Conservation (phyloP, 2,888 invertebrate genomes). For the Tenthredo amoena region DNA sequence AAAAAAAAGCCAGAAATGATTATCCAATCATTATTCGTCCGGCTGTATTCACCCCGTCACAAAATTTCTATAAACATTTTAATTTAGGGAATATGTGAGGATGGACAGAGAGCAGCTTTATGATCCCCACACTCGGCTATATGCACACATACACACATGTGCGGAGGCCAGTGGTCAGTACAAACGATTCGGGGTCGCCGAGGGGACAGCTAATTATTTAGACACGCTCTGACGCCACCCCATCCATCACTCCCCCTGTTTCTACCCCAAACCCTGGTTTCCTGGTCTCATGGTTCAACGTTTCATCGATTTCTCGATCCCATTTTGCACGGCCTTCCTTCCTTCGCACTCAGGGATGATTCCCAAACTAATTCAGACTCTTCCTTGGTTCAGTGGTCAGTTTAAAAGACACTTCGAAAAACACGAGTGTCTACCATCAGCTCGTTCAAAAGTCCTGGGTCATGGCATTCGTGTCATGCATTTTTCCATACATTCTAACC, state of each 20-base stretch:
- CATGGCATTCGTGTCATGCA: neutral
- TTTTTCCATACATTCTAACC: neutral
- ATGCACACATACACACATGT: neutral
- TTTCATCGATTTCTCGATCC: slow-evolving; percentile 36
- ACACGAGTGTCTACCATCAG: neutral
- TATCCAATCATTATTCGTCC: neutral
- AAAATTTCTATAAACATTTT: neutral
- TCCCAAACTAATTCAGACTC: neutral
- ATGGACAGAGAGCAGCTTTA: neutral
- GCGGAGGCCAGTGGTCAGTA: slow-evolving; percentile 66
- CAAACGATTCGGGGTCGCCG: slow-evolving; percentile 75
- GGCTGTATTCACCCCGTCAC: neutral
- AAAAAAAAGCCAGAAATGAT: neutral
- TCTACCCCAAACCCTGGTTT: slow-evolving; percentile 36
- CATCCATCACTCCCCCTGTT: slow-evolving; percentile 72
- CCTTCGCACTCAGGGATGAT: neutral
- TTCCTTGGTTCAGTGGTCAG: neutral
- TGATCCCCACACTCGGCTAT: neutral
- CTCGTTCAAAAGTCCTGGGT: neutral
- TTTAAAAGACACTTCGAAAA: neutral
- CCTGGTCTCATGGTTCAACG: slow-evolving; percentile 16
- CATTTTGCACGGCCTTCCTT: slow-evolving; percentile 12
- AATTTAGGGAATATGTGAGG: neutral
- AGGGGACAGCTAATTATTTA: slow-evolving; percentile 78
- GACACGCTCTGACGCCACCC: slow-evolving; percentile 77